Evolutionary conservation across 1,140 invertebrate species (phyloP), one percentile per base, ranked within the genome.

Genomic region (Cheumatopsyche charites): DNA sequence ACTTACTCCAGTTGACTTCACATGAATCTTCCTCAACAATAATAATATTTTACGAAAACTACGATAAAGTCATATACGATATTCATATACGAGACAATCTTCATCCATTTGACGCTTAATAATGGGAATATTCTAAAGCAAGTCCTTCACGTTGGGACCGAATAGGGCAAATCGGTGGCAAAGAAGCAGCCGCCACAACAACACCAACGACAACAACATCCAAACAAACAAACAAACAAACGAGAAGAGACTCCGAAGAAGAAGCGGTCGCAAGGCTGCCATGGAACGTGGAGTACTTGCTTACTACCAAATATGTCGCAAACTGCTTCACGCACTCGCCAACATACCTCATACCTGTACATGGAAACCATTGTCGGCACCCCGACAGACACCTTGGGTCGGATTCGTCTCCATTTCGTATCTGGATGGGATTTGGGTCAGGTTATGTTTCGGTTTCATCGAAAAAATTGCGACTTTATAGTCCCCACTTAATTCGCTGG

Each of bases 261-360:
- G 55, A 58, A 58, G 23, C 55, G 55, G 23, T 26, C 55, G 55
- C 55, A 58, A 58, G 55, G 55, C 55, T 58, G 55, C 12, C 11
- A 6, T 25, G 19, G 23, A 23, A 23, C 17, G 11, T 58, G 45
- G 45, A 41, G 12, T 19, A 43, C 62, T n/a, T 9, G 15, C 41
- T 25, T 13, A 55, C 71, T 73, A 69, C 71, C 71, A 73, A 73
- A 73, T 73, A 73, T 73, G 71, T 73, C 71, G 36, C 61, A 43
- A n/a, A 12, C 42, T 13, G 62, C 36, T 63, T 19, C 19, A 21
- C 52, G 15, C 43, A 47, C 15, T 47, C 13, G 13, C 43, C 43
- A 15, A 52, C 47, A 52, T 19, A 15, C n/a, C 13, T 25, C 29
- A 17, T 62, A 29, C 26, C 52, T 63, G 7, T 41, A 63, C 26